Conservation (phyloP, 2,888 invertebrate genomes). For the Harpalus rubripes region DNA sequence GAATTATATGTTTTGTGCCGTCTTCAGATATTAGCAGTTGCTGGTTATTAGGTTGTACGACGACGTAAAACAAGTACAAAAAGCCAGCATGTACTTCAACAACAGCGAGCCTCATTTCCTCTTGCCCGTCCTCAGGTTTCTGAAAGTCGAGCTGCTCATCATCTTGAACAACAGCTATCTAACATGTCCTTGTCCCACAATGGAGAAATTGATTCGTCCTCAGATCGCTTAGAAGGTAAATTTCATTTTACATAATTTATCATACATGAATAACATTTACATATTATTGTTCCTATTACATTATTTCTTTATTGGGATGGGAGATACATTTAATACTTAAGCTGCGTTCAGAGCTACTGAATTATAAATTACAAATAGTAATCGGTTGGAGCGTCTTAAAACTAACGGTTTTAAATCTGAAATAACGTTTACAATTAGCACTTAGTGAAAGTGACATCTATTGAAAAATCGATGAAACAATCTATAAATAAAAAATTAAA, state of each 20-base stretch:
- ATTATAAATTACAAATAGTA: too few species aligned
- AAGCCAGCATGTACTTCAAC: slow-evolving; percentile 76
- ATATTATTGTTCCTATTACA: too few species aligned
- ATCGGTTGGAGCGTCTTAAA: too few species aligned
- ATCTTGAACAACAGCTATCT: slow-evolving; percentile 78
- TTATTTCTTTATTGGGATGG: too few species aligned
- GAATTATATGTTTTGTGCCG: slow-evolving; percentile 37
- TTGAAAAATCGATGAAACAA: too few species aligned
- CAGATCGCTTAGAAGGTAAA: slow-evolving; percentile 80
- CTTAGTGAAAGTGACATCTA: too few species aligned
- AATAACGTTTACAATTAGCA: too few species aligned
- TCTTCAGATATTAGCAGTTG: slow-evolving; percentile 58
- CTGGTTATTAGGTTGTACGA: slow-evolving; percentile 80
- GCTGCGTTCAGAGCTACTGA: too few species aligned
- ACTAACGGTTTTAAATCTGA: too few species aligned
- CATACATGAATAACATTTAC: slow-evolving; percentile 9
- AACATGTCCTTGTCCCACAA: slow-evolving; percentile 74
- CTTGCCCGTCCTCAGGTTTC: slow-evolving; percentile 80
- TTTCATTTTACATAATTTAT: slow-evolving; percentile 38
- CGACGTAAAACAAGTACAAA: slow-evolving; percentile 79
- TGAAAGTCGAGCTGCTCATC: slow-evolving; percentile 78
- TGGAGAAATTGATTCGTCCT: slow-evolving; percentile 81
- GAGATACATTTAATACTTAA: too few species aligned
- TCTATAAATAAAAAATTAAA: too few species aligned
- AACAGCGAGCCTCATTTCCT: slow-evolving; percentile 84